phyloP scores from a whole-genome alignment of 2,888 invertebrate species.

The Disparrhopalites patrizii region DNA sequence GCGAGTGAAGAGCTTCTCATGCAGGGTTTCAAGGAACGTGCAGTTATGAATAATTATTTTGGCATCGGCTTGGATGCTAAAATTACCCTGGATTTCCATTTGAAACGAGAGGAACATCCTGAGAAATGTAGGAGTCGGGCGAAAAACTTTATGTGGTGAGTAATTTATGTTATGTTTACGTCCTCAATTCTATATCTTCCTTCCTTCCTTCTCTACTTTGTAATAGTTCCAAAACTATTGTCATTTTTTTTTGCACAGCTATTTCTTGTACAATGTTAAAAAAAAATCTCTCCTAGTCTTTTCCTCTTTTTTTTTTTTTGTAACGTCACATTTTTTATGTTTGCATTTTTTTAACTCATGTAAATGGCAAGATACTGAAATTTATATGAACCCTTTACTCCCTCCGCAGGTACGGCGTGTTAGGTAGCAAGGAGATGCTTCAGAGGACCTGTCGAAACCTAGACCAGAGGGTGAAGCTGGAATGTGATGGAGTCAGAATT shows the following conservation, averaged over 20 bases:
- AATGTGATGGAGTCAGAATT: constrained; percentile 93
- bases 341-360: not conserved
- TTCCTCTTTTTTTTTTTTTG: too few relatives aligned
- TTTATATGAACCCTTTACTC: not conserved
- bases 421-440: constrained; percentile 57
- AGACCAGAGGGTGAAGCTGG: constrained; percentile 88
- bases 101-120: constrained; percentile 93
- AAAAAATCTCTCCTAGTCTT: too few relatives aligned
- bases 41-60: constrained; percentile 99
- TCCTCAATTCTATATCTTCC: too few relatives aligned
- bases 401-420: constrained; percentile 55
- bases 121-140: constrained; percentile 92
- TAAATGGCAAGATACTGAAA: not conserved
- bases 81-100: constrained; percentile 93
- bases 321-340: not conserved
- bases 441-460: constrained; percentile 93
- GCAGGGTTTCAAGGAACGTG: constrained; percentile 68
- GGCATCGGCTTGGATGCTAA: constrained; percentile 98
- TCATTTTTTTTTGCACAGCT: too few relatives aligned
- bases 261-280: too few relatives aligned
- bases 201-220: too few relatives aligned
- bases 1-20: constrained; percentile 42
- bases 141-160: constrained; percentile 87
- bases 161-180: constrained; percentile 5
- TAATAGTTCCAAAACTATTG: too few relatives aligned